These are phyloP conservation scores for Meiosimyza decipiens DNA, from an alignment of 2,888 invertebrate species.

Conservation along the genomic window DNA sequence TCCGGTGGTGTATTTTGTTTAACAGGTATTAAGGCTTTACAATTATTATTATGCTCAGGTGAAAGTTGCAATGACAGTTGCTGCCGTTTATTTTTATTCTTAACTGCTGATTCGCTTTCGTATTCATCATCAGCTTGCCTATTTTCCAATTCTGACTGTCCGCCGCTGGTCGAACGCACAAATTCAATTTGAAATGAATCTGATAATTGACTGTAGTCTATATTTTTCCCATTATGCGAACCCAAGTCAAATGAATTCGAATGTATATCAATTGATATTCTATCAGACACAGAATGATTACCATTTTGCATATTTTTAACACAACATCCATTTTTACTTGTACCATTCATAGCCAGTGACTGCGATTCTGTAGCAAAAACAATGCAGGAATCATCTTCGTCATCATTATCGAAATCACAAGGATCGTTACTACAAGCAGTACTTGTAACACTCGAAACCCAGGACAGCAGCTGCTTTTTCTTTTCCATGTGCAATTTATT, in stretches of 20 bases:
- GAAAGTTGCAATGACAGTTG: constrained; percentile 62
- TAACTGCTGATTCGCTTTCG: background rate
- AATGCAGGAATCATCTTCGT: constrained; percentile 59
- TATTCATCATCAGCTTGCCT: constrained; percentile 39
- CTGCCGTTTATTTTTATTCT: constrained; percentile 48
- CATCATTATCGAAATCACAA: constrained; percentile 40
- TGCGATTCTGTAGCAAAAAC: constrained; percentile 63
- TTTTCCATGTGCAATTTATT: constrained; percentile 46
- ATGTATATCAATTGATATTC: constrained; percentile 60
- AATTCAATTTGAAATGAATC: constrained; percentile 67
- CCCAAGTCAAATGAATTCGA: constrained; percentile 54
- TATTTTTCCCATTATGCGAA: constrained; percentile 44
- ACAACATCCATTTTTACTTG: background rate
- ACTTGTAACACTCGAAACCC: constrained; percentile 58
- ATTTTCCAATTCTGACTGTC: constrained; percentile 37
- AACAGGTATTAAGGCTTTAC: constrained; percentile 38
- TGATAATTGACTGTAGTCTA: constrained; percentile 61
- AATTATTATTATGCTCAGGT: constrained; percentile 40
- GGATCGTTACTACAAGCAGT: constrained; percentile 52
- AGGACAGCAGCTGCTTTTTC: constrained; percentile 54
- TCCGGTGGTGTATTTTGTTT: constrained; percentile 37
- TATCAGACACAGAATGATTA: constrained; percentile 37
- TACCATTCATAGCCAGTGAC: constrained; percentile 52
- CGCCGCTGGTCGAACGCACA: constrained; percentile 54
- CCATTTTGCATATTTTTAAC: background rate